phyloP scores from a whole-genome alignment of 2,888 invertebrate genomes.

The Drosophila phalerata region DNA sequence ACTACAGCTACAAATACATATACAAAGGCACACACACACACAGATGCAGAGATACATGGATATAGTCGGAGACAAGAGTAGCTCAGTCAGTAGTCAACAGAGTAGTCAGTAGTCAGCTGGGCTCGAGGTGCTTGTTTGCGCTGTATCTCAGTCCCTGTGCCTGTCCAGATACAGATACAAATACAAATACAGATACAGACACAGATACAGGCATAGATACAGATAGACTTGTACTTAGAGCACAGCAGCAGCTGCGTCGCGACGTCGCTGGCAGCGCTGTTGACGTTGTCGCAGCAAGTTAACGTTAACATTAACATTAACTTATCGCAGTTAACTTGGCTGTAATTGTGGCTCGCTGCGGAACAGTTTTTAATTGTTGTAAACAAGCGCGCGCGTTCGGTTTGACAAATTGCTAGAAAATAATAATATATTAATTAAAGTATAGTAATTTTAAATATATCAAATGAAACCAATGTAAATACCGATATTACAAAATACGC shows the following conservation, averaged over 20 bases:
- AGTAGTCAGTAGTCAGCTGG: conserved; percentile 50
- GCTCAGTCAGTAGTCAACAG: conserved; percentile 35
- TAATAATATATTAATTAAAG: conserved; percentile 4
- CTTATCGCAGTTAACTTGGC: conserved; percentile 70
- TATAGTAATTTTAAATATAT: not conserved
- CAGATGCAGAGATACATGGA: conserved; percentile 9
- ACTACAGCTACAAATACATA: conserved; percentile 16
- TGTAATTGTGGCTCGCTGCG: conserved; percentile 72
- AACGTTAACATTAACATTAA: conserved; percentile 50
- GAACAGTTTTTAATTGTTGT: conserved; percentile 81
- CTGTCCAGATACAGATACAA: conserved; percentile 43
- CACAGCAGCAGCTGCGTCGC: conserved; percentile 5
- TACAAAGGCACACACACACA: conserved; percentile 6
- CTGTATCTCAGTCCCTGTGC: conserved; percentile 25
- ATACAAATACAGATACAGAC: conserved; percentile 14
- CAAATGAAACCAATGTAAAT: not conserved
- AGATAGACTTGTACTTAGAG: conserved; percentile 18
- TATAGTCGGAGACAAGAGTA: conserved; percentile 24
- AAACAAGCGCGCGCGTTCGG: conserved; percentile 79
- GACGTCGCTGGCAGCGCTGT: conserved; percentile 27
- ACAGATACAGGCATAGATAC: conserved; percentile 5
- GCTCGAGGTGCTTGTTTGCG: conserved; percentile 45
- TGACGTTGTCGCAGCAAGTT: conserved; percentile 44
- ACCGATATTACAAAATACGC: conserved; percentile 23
- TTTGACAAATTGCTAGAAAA: conserved; percentile 37